These are phyloP conservation scores for Taxidea taxus DNA, from an alignment of 2,113 vertebrate genomes.

Conservation along the genomic window DNA sequence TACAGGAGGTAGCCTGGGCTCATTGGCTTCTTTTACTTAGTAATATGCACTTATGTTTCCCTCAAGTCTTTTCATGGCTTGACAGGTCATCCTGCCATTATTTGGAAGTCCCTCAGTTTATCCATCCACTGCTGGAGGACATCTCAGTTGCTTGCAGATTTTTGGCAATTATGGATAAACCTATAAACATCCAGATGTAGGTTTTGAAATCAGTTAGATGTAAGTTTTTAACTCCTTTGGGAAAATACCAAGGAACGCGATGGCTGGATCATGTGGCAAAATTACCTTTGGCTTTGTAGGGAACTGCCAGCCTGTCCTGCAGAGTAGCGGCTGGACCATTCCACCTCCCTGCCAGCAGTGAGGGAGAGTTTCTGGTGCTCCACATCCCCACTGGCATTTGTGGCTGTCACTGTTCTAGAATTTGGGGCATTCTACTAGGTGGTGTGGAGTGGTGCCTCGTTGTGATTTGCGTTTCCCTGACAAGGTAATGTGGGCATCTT, in stretches of 20 bases:
- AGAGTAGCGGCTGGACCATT: neutral
- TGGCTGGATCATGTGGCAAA: neutral
- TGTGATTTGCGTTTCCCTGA: neutral
- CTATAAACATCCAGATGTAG: neutral
- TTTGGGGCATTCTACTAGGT: neutral
- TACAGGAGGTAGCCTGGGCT: neutral
- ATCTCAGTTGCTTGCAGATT: neutral
- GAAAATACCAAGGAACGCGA: neutral
- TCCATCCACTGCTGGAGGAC: neutral
- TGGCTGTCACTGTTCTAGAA: neutral
- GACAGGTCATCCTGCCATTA: neutral
- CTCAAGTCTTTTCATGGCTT: neutral
- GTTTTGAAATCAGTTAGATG: neutral
- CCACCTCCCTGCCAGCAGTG: neutral
- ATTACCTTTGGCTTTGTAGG: neutral
- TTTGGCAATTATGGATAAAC: neutral
- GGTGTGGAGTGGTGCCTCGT: neutral
- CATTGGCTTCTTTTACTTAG: neutral
- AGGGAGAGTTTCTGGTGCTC: neutral
- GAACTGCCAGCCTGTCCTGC: neutral
- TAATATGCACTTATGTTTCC: neutral
- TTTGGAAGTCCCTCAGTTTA: neutral
- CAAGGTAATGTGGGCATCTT: neutral
- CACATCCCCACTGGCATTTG: neutral
- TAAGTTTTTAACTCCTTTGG: neutral